Conservation (phyloP, 2,113 vertebrate genomes). For the Anser brachyrhynchus region DNA sequence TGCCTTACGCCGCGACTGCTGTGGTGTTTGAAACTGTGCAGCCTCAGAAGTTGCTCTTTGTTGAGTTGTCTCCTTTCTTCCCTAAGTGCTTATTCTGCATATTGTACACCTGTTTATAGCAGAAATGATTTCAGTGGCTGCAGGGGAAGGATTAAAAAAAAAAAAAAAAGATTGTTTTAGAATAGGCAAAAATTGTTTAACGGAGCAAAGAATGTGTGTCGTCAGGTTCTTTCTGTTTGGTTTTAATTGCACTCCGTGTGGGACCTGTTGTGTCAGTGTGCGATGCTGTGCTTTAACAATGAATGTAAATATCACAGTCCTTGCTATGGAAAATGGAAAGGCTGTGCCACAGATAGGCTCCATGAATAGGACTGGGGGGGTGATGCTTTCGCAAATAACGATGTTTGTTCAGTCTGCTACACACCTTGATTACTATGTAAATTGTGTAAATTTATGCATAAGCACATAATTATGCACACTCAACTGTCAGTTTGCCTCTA, state of each 20-base stretch:
- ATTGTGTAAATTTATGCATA: constrained; percentile 35
- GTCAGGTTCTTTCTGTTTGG: neutral
- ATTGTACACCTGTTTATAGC: constrained; percentile 7
- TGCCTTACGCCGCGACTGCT: neutral
- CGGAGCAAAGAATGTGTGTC: neutral
- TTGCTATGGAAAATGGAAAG: neutral
- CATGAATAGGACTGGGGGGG: neutral
- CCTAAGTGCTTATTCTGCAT: constrained; percentile 7
- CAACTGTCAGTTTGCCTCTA: neutral
- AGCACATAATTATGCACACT: neutral
- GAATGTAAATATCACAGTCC: neutral
- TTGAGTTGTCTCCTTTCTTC: constrained; percentile 2
- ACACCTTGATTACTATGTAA: constrained; percentile 29
- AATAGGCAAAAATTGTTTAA: neutral
- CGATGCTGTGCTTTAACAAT: neutral
- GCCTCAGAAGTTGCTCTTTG: neutral
- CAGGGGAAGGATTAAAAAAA: rapidly evolving
- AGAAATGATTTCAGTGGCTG: neutral
- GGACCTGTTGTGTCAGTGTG: neutral
- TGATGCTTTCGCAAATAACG: neutral
- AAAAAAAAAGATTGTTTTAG: neutral
- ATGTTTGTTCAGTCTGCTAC: neutral
- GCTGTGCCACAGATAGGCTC: neutral
- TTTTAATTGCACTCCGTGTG: neutral
- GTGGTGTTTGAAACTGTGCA: rapidly evolving